Evolutionary conservation across 64 coral and sea anemone genomes (phyloP), one percentile per base, ranked within the genome.

Genomic region (Pocillopora verrucosa): DNA sequence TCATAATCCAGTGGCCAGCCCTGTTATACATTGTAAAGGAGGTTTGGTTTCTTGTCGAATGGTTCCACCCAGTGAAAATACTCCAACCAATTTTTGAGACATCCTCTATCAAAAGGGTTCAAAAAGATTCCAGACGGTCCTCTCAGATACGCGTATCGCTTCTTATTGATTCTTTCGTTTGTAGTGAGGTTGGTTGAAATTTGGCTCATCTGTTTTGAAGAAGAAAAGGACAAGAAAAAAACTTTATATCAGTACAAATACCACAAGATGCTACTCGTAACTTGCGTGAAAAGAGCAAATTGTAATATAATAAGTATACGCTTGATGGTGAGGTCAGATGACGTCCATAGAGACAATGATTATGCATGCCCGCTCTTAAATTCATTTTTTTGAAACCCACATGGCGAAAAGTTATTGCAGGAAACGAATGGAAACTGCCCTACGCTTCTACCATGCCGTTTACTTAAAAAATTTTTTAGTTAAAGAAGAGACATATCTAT

Each of bases 131-230:
- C 97, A 5, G 91, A 74, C 38, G 94, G 90, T 0, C 91, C 89
- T 16, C 38, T 89, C 7, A 99, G 86, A 26, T 99, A 99, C 60
- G 69, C 90, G 80, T 99, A 99, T 24, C 97, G 91, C 86, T 76
- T 99, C 26, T 80, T 65, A 68, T 99, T 99, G 69, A 99, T 95
- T 73, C 97, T 88, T 86, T 99, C 97, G 64, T 99, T 99, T 1
- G 94, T 95, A 1, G 97, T 99, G 4, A 99, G 64, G 76, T 99
- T 99, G 24, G 88, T 84, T 9, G 82, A 63, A 45, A 93, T 90
- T 72, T 99, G 94, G 30, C 91, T 80, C 37, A 77, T 65, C 96
- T 98, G 86, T 87, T 70, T 6, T 2, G 25, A 10, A 70, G 34
- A n/a, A 58, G 9, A 11, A 24, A 70, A n/a, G 11, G 10, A 70